phyloP scores from a whole-genome alignment of 2,113 vertebrate genomes.

The Brachionichthys hirsutus region DNA sequence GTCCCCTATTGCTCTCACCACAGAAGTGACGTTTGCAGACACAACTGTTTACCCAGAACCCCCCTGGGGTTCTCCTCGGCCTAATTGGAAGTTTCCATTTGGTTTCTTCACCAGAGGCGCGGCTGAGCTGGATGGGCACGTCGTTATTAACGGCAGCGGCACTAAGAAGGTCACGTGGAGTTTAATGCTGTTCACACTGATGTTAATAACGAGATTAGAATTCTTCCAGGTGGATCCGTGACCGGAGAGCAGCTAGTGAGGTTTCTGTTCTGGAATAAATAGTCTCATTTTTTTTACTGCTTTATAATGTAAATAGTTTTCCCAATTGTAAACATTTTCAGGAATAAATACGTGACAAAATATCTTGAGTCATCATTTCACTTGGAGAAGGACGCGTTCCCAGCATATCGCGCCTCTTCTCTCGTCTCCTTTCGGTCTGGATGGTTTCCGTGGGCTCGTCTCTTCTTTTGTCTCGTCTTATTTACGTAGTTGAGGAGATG shows the following conservation, averaged over 20 bases:
- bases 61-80: constrained; percentile 53
- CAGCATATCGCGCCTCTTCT: constrained; percentile 20
- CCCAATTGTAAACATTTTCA: constrained; percentile 45
- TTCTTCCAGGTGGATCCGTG: constrained; percentile 33
- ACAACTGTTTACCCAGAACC: constrained; percentile 66
- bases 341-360: constrained; percentile 42
- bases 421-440: not conserved
- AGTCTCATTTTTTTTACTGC: not conserved
- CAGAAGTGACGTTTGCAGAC: constrained; percentile 70
- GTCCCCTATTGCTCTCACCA: constrained; percentile 61
- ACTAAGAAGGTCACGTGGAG: constrained; percentile 31
- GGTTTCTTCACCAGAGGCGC: constrained; percentile 68
- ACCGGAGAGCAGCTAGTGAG: not conserved
- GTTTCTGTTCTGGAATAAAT: not conserved
- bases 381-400: constrained; percentile 30
- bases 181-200: constrained; percentile 42
- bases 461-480: constrained; percentile 28
- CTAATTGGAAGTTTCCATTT: constrained; percentile 75
- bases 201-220: constrained; percentile 50
- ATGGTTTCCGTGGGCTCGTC: not conserved
- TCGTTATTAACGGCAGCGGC: constrained; percentile 13
- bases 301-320: not conserved
- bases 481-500: constrained; percentile 83
- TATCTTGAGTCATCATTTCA: constrained; percentile 17
- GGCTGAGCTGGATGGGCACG: constrained; percentile 63